Conservation (phyloP, 2,888 invertebrate genomes). For the Heliconius ismenius region DNA sequence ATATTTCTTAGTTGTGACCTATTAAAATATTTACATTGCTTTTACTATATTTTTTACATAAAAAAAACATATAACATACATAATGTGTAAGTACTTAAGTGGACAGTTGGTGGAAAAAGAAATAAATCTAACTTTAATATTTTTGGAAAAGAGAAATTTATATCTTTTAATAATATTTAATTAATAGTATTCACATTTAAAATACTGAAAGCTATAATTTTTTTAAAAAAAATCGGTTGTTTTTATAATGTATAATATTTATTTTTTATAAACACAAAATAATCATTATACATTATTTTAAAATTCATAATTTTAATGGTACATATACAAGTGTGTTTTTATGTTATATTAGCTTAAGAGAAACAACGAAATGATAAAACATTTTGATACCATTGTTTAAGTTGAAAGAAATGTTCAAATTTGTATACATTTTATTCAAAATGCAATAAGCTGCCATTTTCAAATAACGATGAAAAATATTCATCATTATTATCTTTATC, state of each 20-base stretch:
- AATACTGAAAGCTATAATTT: too few relatives aligned
- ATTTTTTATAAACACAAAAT: too few relatives aligned
- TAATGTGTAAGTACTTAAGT: conserved; percentile 4
- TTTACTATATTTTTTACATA: not conserved
- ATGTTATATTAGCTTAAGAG: too few relatives aligned
- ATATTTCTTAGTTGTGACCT: not conserved
- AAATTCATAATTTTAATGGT: not conserved
- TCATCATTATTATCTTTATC: not conserved
- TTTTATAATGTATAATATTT: too few relatives aligned
- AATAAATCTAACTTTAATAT: too few relatives aligned
- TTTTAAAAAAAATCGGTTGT: too few relatives aligned
- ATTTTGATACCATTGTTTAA: not conserved
- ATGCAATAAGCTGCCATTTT: not conserved
- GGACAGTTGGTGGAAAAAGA: not conserved
- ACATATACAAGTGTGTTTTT: not conserved
- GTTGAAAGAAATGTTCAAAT: not conserved
- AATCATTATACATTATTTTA: too few relatives aligned
- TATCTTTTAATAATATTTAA: too few relatives aligned
- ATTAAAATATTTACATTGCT: conserved; percentile 7
- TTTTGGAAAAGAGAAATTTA: too few relatives aligned
- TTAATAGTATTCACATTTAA: too few relatives aligned
- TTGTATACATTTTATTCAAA: not conserved
- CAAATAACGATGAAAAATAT: not conserved
- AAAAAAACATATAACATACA: not conserved
- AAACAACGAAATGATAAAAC: not conserved